These are phyloP conservation scores for Aphis gossypii DNA, from an alignment of 1,140 invertebrate genomes.

Conservation along the genomic window DNA sequence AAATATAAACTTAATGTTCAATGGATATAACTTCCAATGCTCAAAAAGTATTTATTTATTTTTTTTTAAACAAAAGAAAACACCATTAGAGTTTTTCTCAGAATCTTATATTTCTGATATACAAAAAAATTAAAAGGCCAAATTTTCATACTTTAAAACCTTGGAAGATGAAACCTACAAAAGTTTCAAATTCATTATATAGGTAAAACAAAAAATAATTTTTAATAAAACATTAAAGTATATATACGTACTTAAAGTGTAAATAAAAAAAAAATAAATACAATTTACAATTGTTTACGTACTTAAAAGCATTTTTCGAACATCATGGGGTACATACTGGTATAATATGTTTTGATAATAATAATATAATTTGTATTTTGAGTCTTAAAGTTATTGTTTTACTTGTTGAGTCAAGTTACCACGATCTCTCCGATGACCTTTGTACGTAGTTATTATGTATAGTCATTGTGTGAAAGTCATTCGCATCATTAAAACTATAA, in stretches of 20 bases:
- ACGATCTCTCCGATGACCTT: neutral
- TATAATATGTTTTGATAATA: neutral
- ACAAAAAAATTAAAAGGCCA: neutral
- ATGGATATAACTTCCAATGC: neutral
- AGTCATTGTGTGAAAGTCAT: neutral
- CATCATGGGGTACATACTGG: no score
- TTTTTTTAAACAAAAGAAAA: neutral
- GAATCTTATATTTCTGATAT: neutral
- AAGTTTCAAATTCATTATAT: neutral
- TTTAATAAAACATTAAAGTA: neutral
- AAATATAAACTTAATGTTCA: neutral
- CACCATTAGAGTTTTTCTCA: neutral
- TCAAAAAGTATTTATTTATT: neutral
- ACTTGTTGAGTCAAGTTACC: neutral
- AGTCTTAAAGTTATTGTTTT: neutral
- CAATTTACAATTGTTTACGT: no score
- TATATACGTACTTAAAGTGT: no score
- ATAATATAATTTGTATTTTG: neutral
- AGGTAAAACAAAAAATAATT: neutral
- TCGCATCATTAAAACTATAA: neutral
- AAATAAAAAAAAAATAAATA: no score
- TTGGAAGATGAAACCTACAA: neutral
- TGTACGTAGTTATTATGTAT: neutral
- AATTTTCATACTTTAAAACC: neutral
- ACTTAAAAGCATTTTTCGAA: neutral